Evolutionary conservation across 2,113 vertebrate genomes (phyloP), one percentile per base, ranked within the genome.

Genomic region (Hippocampus guttulatus): DNA sequence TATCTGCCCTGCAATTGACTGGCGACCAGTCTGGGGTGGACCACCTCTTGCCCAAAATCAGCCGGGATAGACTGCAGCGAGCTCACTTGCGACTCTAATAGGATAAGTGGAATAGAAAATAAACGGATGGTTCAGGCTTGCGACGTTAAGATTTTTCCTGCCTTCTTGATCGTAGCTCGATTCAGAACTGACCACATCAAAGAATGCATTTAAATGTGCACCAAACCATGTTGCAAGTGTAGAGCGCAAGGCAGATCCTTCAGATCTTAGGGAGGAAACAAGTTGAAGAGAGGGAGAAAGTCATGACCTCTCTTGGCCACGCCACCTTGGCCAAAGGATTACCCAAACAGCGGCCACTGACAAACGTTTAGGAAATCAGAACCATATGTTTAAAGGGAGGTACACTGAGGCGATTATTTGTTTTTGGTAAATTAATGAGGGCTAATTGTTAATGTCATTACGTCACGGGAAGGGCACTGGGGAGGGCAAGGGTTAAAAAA

Each of bases 381-480:
- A 92, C 89, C 92, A 93, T 86, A 91, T 93, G 92, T 85, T 85
- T 16, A 70, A 75, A 78, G 85, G 85, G 85, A 84, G 89, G 82
- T 72, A 75, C 60, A 75, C 83, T 66, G 75, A 77, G 79, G 81
- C 77, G 89, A 87, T 91, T 93, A 92, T 93, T 93, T 93, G 90
- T 91, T 92, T 93, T 91, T 90, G 85, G 82, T 81, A 92, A 93
- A 93, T 93, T 91, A 93, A 92, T 93, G 91, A 88, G 77, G 83
- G 85, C 91, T 93, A 93, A 92, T 93, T 93, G 90, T 90, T 92
- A 91, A 92, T 90, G 89, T 90, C 90, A 89, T 92, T 90, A 92
- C 90, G 89, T 91, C 89, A 91, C 25, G 64, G 83, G 78, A 80
- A 83, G 83, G 87, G 85, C 69, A 82, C n/a, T 30, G 55, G 74